Evolutionary conservation across 2,888 invertebrate species (phyloP), one percentile per base, ranked within the genome.

Genomic region (Arctia plantaginis): DNA sequence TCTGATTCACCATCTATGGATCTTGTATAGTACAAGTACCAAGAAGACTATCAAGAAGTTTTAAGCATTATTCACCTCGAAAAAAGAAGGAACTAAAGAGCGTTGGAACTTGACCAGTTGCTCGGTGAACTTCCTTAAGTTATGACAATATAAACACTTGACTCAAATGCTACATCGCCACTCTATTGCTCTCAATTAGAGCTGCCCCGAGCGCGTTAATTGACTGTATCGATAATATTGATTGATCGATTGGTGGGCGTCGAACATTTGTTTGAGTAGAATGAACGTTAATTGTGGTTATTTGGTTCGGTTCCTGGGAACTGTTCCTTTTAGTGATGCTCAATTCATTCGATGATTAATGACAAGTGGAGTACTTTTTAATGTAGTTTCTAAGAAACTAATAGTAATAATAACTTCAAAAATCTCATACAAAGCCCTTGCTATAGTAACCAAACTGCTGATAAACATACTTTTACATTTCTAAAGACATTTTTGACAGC

Each of bases 191-290:
- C 80, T 86, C 89, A 90, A 90, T 91, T 90, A 90, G 87, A 84
- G 89, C 75, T 87, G 87, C 84, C 88, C 88, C 86, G 88, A 87
- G 85, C 82, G 86, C 80, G 85, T 89, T 89, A 93, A 93, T 93
- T 93, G 92, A 90, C 83, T 85, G 86, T 91, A 91, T 93, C 93
- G 93, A 93, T 94, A 92, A 94, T 93, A 93, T 93, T 94, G 94
- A 95, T 94, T 94, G 94, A 95, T 95, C 88, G 91, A 90, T 90
- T 85, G 86, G 88, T 90, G 86, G 88, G 87, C 87, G 87, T 75
- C 79, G 77, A 79, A 79, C 80, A 84, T 81, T 82, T 80, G 77
- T 81, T 80, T 81, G 76, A 78, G 78, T 76, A 78, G 79, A 85
- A 80, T 76, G 69, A 75, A 77, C 76, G 75, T 74, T 82, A 79